Percentiles rank a stretch among this genome's conserved stretches.
phyloP scores from a whole-genome alignment of 2,888 invertebrate genomes.

The Drosophila rellima region DNA sequence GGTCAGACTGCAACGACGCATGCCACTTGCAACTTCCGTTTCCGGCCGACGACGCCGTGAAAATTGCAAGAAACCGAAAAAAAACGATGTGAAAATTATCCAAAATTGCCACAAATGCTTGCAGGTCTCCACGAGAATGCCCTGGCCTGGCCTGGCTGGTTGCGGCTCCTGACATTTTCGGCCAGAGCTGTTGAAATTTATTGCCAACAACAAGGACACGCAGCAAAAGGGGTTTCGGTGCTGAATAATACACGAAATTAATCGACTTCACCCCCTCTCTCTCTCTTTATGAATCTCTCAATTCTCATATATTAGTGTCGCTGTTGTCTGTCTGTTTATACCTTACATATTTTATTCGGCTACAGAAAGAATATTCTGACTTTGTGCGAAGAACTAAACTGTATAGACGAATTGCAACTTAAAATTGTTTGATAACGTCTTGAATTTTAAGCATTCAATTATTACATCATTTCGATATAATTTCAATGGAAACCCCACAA shows the following conservation, averaged over 20 bases:
- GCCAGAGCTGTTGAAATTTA: slow-evolving; percentile 67
- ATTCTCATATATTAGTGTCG: slow-evolving; percentile 9
- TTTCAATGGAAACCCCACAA: no score
- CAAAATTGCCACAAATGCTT: slow-evolving; percentile 58
- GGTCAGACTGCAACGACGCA: slow-evolving; percentile 65
- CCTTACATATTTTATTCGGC: neutral
- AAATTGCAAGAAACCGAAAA: slow-evolving; percentile 44
- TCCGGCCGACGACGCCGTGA: slow-evolving; percentile 56
- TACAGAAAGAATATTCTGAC: neutral
- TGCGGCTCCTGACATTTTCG: slow-evolving; percentile 44
- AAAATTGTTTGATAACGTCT: no score
- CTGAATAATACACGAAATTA: slow-evolving; percentile 35
- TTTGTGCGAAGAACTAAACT: neutral
- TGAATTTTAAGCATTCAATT: no score
- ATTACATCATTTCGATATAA: no score
- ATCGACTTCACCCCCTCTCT: slow-evolving; percentile 20
- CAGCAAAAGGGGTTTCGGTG: slow-evolving; percentile 14
- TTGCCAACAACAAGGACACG: slow-evolving; percentile 67
- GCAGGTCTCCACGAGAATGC: slow-evolving; percentile 20
- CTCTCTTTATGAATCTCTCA: neutral
- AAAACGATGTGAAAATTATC: slow-evolving; percentile 67
- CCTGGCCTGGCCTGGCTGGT: slow-evolving; percentile 11
- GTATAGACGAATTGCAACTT: neutral
- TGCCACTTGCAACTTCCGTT: slow-evolving; percentile 75
- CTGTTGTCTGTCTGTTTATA: slow-evolving; percentile 2